Base-by-base conservation (phyloP, 2,888 invertebrate genomes). In the Andrena chrysosceles region DNA sequence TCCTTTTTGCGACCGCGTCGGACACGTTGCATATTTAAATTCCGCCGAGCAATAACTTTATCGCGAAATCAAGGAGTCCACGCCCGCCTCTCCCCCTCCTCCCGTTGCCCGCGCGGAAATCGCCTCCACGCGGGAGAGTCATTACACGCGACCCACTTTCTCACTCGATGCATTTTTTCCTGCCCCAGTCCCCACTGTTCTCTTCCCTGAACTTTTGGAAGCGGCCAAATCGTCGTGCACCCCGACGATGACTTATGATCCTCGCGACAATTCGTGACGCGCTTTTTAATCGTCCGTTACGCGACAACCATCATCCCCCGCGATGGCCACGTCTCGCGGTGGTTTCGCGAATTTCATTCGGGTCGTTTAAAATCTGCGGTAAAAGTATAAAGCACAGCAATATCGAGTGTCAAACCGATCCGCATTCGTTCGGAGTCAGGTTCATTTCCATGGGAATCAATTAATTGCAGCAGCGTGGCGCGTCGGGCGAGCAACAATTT, bases 11-110 rank as follows among this genome's bases (percentile, higher is more conserved):
- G 72, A 66, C 56, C 54, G n/a, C 83, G 86, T 77, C 76, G 81
- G 74, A 85, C 83, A 71, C 81, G 80, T 78, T 83, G 82, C 80
- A 84, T 87, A 88, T 87, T 88, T 84, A 84, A 86, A 83, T 77
- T 83, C 76, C 33, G 59, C 63, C 74, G 35, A 76, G 81, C 59
- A 83, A 85, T 81, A 81, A 85, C 87, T 87, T 85, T 88, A 84
- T 81, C 82, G 77, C 33, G 67, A 84, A 81, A 85, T 87, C 88
- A 77, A 79, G 75, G 75, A 76, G 66, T 74, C 67, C 56, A 33
- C 29, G 56, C 59, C 56, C 49, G 7, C 42, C 8, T 16, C 8
- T 49, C n/a, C 29, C 8, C 73, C 29, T 16, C 23, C 59, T 16
- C 49, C 63, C 42, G 42, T 10, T 26, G 13, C 26, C 8, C 23